These are phyloP conservation scores for Melieria crassipennis DNA, from an alignment of 2,888 invertebrate genomes.

Conservation along the genomic window DNA sequence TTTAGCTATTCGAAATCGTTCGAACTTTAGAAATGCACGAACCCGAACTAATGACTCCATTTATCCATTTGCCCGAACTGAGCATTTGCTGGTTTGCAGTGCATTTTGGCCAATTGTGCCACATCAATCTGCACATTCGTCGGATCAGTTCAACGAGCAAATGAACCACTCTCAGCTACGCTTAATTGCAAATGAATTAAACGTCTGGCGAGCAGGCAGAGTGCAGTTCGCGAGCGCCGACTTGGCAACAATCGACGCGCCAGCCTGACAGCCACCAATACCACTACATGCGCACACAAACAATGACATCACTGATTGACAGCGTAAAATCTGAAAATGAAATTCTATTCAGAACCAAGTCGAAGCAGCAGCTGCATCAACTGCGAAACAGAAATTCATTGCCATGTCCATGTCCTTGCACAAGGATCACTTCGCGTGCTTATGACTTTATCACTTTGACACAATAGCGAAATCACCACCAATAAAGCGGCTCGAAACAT, in stretches of 20 bases:
- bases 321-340: conserved; percentile 35
- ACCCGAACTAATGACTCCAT: no score
- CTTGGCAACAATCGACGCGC: conserved; percentile 23
- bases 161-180: conserved; percentile 16
- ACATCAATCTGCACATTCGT: no score
- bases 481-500: not conserved
- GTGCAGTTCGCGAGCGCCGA: no score
- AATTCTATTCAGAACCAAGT: not conserved
- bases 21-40: no score
- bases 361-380: conserved; percentile 15
- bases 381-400: conserved; percentile 1
- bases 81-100: no score
- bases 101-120: no score
- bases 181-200: conserved; percentile 38
- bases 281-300: conserved; percentile 5
- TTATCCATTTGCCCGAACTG: no score
- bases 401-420: not conserved
- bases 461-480: conserved; percentile 30
- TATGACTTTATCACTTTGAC: conserved; percentile 55
- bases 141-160: no score
- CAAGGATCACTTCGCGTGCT: conserved; percentile 30
- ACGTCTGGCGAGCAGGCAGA: no score
- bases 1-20: no score
- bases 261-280: no score
- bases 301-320: conserved; percentile 37